Evolutionary conservation across 2,888 invertebrate species (phyloP), one percentile per base, ranked within the genome.

Genomic region (Lasioglossum lativentre): DNA sequence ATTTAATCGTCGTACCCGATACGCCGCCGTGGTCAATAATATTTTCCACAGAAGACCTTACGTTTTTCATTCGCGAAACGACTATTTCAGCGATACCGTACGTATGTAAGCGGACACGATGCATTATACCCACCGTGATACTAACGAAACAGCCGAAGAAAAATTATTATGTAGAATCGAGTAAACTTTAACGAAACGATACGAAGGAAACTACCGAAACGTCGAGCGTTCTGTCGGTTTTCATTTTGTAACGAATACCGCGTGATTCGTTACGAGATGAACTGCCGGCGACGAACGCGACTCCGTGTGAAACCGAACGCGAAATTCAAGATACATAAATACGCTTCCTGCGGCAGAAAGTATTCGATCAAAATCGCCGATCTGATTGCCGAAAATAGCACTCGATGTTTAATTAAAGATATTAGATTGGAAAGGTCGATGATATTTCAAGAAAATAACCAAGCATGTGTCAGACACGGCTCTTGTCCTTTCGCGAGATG

Each of bases 201-300:
- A 38, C 45, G 19, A 23, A 75, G 38, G 14, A 56, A 82, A 76
- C 76, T 77, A 76, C 56, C 63, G 68, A 73, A 73, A 66, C 82
- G 72, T 73, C 66, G 72, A 73, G 30, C 71, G 52, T 73, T 77
- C 66, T 73, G 72, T 45, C 76, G 56, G 16, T 45, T 16, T 45
- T 1, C 42, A 30, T 30, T 40, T 52, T 30, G 8, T 71, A 23
- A 38, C 38, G 68, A 68, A 34, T 1, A 34, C 34, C 34, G 3
- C 34, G 3, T 34, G 34, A 6, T 27, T 59, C 12, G 59, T 27
- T 14, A 1, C 27, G 27, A 14, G 59, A 27, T 2, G 27, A 59
- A 27, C 27, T 27, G 27, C 59, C 59, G 27, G 59, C 27, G 19
- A 27, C 27, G 12, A n/a, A 56, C n/a, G 47, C 47, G 19, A 47